Base-by-base conservation (phyloP, 2,797 vertebrate genomes). In the Manis pentadactyla region DNA sequence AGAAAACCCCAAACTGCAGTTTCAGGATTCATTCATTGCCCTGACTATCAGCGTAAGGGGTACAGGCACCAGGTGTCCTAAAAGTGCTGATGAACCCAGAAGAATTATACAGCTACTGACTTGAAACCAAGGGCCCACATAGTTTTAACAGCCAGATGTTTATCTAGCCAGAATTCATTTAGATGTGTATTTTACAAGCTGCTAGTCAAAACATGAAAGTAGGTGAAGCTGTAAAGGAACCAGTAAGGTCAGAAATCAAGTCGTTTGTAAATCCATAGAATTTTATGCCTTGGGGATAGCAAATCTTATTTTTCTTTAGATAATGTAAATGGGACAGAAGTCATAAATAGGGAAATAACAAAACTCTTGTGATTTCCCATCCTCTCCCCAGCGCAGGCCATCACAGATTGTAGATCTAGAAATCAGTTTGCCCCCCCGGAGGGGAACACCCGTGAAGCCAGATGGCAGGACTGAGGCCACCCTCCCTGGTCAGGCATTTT, bases 161-260 rank as follows among this genome's bases (percentile, higher is more conserved):
- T 98, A 97, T 98, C 96, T 42, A 91, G 97, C 84, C 94, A 90
- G 98, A 97, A 97, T 97, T 97, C 98, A 97, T 97, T 98, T 97
- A 96, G 98, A 97, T 93, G 96, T 90, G 97, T 95, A 95, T 98
- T 98, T 98, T 97, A 97, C 96, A 97, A 98, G 97, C 93, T 2
- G 10, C 82, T 29, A 14, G 96, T 97, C 96, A 97, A 97, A 97
- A 97, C 55, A 77, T 93, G 74, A 81, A 98, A 92, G 86, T 95
- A 39, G 94, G 73, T 85, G 87, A 97, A 97, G 93, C 97, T 95
- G 93, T 66, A 51, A 90, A 98, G 86, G 95, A 91, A 95, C 98
- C 91, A 84, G 78, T 59, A 79, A 96, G 92, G 93, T 97, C 98
- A 97, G 97, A 97, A 98, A 97, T 97, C 95, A 90, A 66, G 57